A percentile compares a stretch with the other conserved stretches of the same genome.
Evolutionary conservation across 1,140 invertebrate species (phyloP).

Genomic region (Xylocopa sonorina): DNA sequence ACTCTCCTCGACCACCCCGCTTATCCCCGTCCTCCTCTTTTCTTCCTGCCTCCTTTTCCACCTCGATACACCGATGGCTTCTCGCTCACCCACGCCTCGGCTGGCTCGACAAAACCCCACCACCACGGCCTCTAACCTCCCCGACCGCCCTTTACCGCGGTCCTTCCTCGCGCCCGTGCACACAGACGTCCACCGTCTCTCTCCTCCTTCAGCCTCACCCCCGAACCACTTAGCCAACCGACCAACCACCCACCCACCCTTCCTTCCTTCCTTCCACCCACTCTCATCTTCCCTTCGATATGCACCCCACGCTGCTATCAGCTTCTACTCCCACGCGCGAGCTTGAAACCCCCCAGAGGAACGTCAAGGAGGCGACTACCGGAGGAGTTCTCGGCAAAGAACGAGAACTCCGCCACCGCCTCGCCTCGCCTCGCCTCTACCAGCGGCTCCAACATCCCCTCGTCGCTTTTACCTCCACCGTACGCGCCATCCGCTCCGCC

Average conservation of each 20-base stretch:
- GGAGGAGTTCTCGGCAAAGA: conserved; percentile 63
- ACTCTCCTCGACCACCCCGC: conserved; percentile 20
- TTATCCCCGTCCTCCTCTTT: conserved; percentile 16
- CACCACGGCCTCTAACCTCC: conserved; percentile 52
- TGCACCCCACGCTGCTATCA: conserved; percentile 68
- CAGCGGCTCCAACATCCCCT: conserved; percentile 3
- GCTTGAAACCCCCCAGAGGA: conserved; percentile 66
- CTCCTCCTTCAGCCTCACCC: conserved; percentile 1
- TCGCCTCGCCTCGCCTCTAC: background rate
- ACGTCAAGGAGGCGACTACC: conserved; percentile 69
- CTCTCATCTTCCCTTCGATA: conserved; percentile 66
- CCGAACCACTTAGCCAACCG: conserved; percentile 30
- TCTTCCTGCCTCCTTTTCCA: conserved; percentile 10
- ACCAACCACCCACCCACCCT: conserved; percentile 40
- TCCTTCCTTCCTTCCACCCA: conserved; percentile 42
- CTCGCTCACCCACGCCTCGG: conserved; percentile 48
- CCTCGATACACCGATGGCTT: conserved; percentile 29
- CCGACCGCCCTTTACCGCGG: conserved; percentile 58
- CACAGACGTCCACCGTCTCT: conserved; percentile 23
- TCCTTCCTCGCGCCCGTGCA: conserved; percentile 40
- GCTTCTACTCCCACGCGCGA: conserved; percentile 58
- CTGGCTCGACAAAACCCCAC: conserved; percentile 28
- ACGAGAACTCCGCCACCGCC: conserved; percentile 38
- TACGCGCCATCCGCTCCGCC: conserved; percentile 16
- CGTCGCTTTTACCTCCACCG: conserved; percentile 1